A percentile compares a stretch with the other conserved stretches of the same genome.
Evolutionary conservation across 2,888 invertebrate genomes (phyloP).

Genomic region (Pristionchus exspectatus): DNA sequence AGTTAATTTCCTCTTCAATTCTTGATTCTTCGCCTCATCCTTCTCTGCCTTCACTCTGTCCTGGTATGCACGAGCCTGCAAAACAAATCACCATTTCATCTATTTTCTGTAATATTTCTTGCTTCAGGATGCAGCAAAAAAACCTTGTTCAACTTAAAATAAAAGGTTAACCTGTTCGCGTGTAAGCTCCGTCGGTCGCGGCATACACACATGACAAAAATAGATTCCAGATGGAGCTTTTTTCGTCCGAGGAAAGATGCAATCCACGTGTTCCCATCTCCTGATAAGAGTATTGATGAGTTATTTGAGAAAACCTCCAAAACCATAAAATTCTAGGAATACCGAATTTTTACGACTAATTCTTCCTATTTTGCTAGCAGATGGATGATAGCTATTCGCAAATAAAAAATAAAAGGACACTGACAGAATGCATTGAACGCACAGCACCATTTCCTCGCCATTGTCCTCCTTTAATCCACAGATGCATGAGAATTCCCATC

Average conservation of each 20-base stretch:
- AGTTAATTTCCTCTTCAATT: background rate
- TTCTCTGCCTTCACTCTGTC: background rate
- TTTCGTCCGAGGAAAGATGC: conserved; percentile 56
- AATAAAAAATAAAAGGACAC: conserved; percentile 40
- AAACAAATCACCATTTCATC: background rate
- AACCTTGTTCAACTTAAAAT: background rate
- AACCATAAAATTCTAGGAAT: too few relatives aligned
- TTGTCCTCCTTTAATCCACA: conserved; percentile 62
- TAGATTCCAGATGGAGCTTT: conserved; percentile 53
- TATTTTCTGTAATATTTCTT: too few relatives aligned
- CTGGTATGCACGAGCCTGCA: conserved; percentile 34
- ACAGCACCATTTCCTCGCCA: conserved; percentile 62
- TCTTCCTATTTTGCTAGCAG: too few relatives aligned
- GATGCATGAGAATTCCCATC: conserved; percentile 58
- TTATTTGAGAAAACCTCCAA: too few relatives aligned
- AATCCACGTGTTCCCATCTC: conserved; percentile 63
- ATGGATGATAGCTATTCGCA: too few relatives aligned
- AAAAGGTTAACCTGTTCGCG: conserved; percentile 56
- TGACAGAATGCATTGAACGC: conserved; percentile 65
- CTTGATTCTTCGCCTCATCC: background rate
- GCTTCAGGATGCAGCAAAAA: background rate
- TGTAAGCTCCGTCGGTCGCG: conserved; percentile 57
- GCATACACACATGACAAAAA: conserved; percentile 59
- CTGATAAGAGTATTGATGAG: too few relatives aligned
- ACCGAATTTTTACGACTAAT: too few relatives aligned